phyloP scores from a whole-genome alignment of 2,797 vertebrate species.

The Valencia hispanica region DNA sequence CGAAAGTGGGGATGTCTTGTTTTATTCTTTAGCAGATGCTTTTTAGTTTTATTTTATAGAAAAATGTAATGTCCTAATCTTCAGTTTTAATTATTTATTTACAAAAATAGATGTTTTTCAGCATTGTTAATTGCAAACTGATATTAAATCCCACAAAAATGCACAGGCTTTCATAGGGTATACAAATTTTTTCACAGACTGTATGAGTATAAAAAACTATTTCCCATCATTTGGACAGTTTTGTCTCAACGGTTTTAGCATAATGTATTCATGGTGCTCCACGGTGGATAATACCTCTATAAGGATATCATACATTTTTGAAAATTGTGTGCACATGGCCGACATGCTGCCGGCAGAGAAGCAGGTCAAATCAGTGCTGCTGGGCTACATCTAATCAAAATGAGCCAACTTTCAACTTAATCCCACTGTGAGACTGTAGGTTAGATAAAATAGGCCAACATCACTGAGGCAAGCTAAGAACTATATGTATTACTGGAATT shows the following conservation, averaged over 20 bases:
- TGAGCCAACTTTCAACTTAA: slow-evolving; percentile 38
- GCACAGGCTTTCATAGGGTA: background rate
- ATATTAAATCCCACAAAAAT: background rate
- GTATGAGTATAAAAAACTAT: background rate
- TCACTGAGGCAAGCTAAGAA: background rate
- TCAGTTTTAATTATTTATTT: background rate
- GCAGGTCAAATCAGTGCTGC: slow-evolving; percentile 28
- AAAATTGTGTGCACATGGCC: slow-evolving; percentile 14
- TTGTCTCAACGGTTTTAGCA: slow-evolving; percentile 4
- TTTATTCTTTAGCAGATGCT: background rate
- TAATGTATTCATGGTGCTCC: background rate
- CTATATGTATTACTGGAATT: background rate
- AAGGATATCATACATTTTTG: background rate
- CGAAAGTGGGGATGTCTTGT: background rate
- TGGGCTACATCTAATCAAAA: slow-evolving; percentile 35
- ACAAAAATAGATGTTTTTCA: background rate
- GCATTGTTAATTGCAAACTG: background rate
- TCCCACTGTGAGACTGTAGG: slow-evolving; percentile 15
- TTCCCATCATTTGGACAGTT: slow-evolving; percentile 5
- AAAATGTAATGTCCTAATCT: background rate
- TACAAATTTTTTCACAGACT: background rate
- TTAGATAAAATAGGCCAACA: slow-evolving; percentile 19
- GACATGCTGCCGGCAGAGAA: slow-evolving; percentile 22
- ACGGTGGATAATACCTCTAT: slow-evolving; percentile 3
- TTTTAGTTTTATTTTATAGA: background rate